Base-by-base conservation (phyloP, 2,797 vertebrate genomes). In the Diceros bicornis region DNA sequence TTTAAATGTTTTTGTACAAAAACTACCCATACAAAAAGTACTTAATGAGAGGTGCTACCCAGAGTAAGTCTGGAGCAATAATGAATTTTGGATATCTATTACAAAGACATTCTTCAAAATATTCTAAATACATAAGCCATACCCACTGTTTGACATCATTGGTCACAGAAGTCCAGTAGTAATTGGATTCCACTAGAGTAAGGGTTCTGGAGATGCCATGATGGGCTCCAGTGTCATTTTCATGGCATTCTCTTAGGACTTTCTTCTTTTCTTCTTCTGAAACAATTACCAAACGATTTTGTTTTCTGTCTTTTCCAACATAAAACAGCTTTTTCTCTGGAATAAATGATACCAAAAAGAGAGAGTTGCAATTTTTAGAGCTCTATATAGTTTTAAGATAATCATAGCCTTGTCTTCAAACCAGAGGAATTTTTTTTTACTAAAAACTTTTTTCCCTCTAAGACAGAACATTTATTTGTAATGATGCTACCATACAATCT, bases 121-220 rank as follows among this genome's bases (percentile, higher is more conserved):
- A 88, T 74, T 66, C 59, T 95, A 57, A 61, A 89, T 85, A 64
- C 89, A 94, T 7, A 89, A 98, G 88, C 92, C 99, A 97, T 99
- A 99, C 98, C 99, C 99, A 99, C 95, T 99, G 98, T 96, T 98
- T 99, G 98, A 99, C 98, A 79, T 99, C 99, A 82, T 97, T 98
- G 90, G 98, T 99, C 97, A 99, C 96, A 29, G 99, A 99, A 10
- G 98, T 98, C 99, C 98, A 99, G 59, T 99, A 99, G 97, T 99
- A 99, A 93, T 29, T 96, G 71, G 98, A 98, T 90, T 99, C 99
- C 90, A 99, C 98, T 55, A 99, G 97, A 69, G 99, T 98, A 72
- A 99, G 98, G 0, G 99, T 99, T 94, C 98, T 99, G 91, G 98
- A 99, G 96, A 99, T 98, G 83, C 99, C 99, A 37, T 99, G 98